Base-by-base conservation (phyloP, 2,113 vertebrate genomes). In the Pelecanoides urinatrix region DNA sequence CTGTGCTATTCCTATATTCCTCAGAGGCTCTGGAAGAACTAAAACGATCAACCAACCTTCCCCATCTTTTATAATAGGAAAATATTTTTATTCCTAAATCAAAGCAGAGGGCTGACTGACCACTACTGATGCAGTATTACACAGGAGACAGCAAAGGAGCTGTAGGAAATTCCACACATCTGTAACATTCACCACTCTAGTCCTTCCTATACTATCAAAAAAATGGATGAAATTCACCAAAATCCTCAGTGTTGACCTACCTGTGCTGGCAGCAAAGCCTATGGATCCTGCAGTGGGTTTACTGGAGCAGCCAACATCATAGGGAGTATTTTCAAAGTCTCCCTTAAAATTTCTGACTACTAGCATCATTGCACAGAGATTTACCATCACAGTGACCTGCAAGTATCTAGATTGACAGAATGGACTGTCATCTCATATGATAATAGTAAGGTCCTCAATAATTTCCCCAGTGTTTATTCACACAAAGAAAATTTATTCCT, bases 381-480 rank as follows among this genome's bases (percentile, higher is more conserved):
- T 62, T 71, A 36, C 25, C 47, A 62, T 73, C 29, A 30, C 19
- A 7, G 5, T 67, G 61, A 77, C 12, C 80, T 58, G 34, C 11
- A 87, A 58, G n/a, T n/a, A 84, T 32, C 44, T 68, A 70, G 49
- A 65, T 4, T 83, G 66, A 80, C 42, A 73, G 92, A 86, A 81
- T 25, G 32, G 30, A 53, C 26, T 76, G 32, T 70, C 56, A 81
- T 68, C 85, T 68, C 40, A 49, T 29, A 90, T 38, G 55, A 32
- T 88, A 96, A 91, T 11, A 82, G 40, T 8, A 18, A 82, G 29
- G 16, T 73, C 72, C 66, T 86, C 86, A 95, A 56, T 78, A 15
- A 97, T 91, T 96, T 97, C 65, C 74, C 34, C 25, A n/a, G 56
- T 92, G 79, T 66, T 96, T 96, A 91, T 74, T 96, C 87, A 92